A percentile compares a stretch with the other conserved stretches of the same genome.
These are phyloP conservation scores for Strigamia maritima DNA, from an alignment of 2,888 invertebrate species.

Conservation along the genomic window DNA sequence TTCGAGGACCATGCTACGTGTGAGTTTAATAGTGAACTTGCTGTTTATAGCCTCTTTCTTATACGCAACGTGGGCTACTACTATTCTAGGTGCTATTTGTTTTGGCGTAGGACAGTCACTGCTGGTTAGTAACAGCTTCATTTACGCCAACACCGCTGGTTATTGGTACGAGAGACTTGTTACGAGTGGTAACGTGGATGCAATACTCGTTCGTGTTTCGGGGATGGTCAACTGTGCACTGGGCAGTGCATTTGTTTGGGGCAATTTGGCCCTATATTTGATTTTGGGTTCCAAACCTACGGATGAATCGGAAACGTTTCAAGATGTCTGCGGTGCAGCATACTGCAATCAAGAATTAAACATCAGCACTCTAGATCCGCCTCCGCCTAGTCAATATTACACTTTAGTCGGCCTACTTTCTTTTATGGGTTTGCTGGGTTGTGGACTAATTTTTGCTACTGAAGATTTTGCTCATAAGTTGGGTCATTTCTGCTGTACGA, in stretches of 20 bases:
- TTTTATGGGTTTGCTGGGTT: neutral
- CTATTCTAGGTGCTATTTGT: neutral
- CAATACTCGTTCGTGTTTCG: neutral
- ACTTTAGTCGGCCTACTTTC: neutral
- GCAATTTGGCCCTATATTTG: neutral
- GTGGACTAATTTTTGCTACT: neutral
- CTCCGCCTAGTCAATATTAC: neutral
- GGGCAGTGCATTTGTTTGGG: constrained; percentile 11
- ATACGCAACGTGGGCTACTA: neutral
- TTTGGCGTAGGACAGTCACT: neutral
- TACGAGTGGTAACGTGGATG: neutral
- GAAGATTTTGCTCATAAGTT: neutral
- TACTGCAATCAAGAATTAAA: constrained; percentile 14
- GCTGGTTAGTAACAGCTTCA: neutral
- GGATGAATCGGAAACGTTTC: neutral
- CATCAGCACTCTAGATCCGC: neutral
- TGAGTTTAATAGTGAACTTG: neutral
- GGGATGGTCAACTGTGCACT: neutral
- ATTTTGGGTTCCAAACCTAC: neutral
- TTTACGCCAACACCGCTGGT: neutral
- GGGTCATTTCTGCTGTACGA: neutral
- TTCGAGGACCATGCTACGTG: neutral
- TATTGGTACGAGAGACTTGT: neutral
- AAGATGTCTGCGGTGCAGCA: neutral
- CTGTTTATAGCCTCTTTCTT: neutral